Conservation (phyloP, 2,888 invertebrate genomes). For the Tenthredo notha region DNA sequence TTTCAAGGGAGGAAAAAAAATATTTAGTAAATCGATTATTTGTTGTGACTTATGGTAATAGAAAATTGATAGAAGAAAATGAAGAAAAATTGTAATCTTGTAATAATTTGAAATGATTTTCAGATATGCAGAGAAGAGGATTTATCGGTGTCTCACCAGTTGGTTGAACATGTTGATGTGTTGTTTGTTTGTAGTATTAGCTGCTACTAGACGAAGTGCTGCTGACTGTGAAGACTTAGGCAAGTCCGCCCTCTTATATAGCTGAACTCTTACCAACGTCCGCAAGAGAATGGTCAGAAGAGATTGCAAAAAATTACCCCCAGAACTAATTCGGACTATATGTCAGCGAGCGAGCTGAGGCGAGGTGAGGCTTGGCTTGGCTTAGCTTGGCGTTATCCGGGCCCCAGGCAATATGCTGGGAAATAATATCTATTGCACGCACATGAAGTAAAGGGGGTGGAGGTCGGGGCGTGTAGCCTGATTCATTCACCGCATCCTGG, state of each 20-base stretch:
- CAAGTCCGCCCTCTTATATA: conserved; percentile 50
- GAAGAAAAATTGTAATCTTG: neutral
- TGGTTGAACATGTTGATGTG: conserved; percentile 81
- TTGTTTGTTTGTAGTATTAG: neutral
- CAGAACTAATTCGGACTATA: conserved; percentile 57
- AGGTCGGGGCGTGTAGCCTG: conserved; percentile 40
- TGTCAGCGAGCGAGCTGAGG: neutral
- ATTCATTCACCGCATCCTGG: conserved; percentile 29
- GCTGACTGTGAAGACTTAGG: conserved; percentile 47
- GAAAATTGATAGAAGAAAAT: too few relatives aligned
- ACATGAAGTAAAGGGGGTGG: conserved; percentile 67
- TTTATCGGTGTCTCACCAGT: conserved; percentile 79
- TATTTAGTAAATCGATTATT: neutral
- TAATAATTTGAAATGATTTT: neutral
- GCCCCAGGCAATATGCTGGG: conserved; percentile 46
- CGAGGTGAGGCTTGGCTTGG: neutral
- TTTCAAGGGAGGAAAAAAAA: neutral
- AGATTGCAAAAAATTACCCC: conserved; percentile 56
- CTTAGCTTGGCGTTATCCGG: conserved; percentile 21
- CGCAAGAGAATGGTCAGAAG: conserved; percentile 57
- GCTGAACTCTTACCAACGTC: conserved; percentile 22
- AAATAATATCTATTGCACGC: conserved; percentile 79
- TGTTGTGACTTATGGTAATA: neutral
- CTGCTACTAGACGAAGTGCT: conserved; percentile 40
- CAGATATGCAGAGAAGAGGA: neutral